These are phyloP conservation scores for Hydrotaea cyrtoneurina DNA, from an alignment of 2,888 invertebrate species.

Conservation along the genomic window DNA sequence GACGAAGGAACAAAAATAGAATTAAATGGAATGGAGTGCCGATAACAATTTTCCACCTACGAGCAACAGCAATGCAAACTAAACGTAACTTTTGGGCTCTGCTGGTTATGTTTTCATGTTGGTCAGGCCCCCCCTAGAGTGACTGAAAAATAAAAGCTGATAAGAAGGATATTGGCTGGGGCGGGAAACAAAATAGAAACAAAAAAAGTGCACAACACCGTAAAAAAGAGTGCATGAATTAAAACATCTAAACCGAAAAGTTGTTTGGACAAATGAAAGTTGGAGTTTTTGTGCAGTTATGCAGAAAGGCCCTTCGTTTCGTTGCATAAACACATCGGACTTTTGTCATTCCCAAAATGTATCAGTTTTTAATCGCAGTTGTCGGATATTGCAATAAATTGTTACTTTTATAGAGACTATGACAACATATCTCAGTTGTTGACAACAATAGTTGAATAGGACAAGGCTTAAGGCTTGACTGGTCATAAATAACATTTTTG, in stretches of 20 bases:
- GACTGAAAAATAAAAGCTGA: not conserved
- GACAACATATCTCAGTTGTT: no score
- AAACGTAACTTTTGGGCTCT: slow-evolving; percentile 7
- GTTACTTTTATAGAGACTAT: not conserved
- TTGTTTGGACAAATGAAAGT: not conserved
- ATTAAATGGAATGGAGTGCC: slow-evolving; percentile 31
- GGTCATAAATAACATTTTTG: no score
- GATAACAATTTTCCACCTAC: slow-evolving; percentile 52
- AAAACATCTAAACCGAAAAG: not conserved
- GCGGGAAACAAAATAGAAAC: no score
- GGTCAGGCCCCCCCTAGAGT: not conserved
- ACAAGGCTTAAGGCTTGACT: no score
- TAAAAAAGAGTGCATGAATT: not conserved
- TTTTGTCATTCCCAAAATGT: not conserved
- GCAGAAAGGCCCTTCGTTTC: not conserved
- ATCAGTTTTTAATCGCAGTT: not conserved
- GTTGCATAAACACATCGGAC: not conserved
- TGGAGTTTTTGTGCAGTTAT: not conserved
- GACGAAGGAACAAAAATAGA: slow-evolving; percentile 32
- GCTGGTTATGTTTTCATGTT: not conserved
- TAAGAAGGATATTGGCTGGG: slow-evolving; percentile 4
- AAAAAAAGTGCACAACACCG: slow-evolving; percentile 20
- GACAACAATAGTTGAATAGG: no score
- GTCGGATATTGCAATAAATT: not conserved
- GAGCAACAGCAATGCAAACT: slow-evolving; percentile 6